Evolutionary conservation across 2,888 invertebrate species (phyloP), one percentile per base, ranked within the genome.

Genomic region (Drosophila eohydei): DNA sequence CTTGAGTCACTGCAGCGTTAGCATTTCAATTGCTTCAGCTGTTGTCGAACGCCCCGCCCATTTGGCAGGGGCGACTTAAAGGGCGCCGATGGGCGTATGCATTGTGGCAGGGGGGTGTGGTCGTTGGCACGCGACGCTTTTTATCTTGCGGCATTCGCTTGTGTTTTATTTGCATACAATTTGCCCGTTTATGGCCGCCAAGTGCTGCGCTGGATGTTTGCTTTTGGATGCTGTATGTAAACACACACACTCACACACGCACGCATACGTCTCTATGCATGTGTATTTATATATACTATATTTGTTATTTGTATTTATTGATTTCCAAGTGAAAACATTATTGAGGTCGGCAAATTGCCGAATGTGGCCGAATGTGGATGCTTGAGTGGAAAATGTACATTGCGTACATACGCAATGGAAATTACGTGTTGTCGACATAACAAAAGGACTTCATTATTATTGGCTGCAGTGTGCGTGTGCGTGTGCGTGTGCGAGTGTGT

Each of bases 401-500:
- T 83, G 83, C 81, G 83, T 77, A 50, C 48, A 74, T 65, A 81
- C 78, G 71, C 81, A 74, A 83, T 71, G 70, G 62, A 81, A 81
- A 83, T 78, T 74, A 74, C 61, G 59, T 74, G 80, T 76, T 74
- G 81, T 78, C 63, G 74, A 67, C 75, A 71, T 81, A 85, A 85
- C 85, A 85, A 85, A 84, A 88, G 85, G 85, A 88, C 85, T 88
- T 81, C 83, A 84, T 85, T 85, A 85, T 85, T 88, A 88, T 88
- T 85, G 88, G 74, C 85, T 85, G 73, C 80, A 72, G 73, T 77
- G 41, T 55, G 43, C 11, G 55, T 36, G 40, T 34, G 6, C 26
- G 51, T 54, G 51, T 61, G 34, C 3, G 41, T 36, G 43, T 38
- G 48, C 70, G 40, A 56, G 52, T 50, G 46, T 54, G 34, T 59